These are phyloP conservation scores for Myiagra hebetior DNA, from an alignment of 2,113 vertebrate genomes.

Conservation along the genomic window DNA sequence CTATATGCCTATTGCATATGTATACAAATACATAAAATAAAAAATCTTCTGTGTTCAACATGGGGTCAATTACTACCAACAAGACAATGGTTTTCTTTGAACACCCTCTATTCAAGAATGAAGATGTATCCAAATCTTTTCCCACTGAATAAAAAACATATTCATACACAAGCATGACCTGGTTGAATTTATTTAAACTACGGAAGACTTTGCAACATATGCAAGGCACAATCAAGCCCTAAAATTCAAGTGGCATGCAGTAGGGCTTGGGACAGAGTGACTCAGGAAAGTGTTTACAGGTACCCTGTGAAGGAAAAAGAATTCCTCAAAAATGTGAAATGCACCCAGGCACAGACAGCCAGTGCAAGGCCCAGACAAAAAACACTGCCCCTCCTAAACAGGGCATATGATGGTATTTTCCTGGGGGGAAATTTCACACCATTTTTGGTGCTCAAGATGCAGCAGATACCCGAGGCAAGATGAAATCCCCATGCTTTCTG, in stretches of 20 bases:
- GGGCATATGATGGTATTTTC: neutral
- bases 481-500: neutral
- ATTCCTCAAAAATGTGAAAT: neutral
- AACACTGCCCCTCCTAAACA: neutral
- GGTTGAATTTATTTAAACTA: neutral
- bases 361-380: neutral
- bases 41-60: neutral
- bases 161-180: neutral
- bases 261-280: neutral
- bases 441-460: neutral
- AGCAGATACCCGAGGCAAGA: neutral
- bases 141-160: neutral
- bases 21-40: neutral
- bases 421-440: neutral
- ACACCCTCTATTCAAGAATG: neutral
- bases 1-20: neutral
- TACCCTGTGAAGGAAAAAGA: neutral
- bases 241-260: neutral
- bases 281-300: neutral
- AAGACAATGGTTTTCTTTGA: neutral
- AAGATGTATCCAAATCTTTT: neutral
- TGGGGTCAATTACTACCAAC: neutral
- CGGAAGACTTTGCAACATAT: neutral
- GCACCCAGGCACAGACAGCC: neutral
- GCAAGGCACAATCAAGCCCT: conserved; percentile 10